phyloP scores from a whole-genome alignment of 1,140 invertebrate genomes.

The Atta cephalotes region DNA sequence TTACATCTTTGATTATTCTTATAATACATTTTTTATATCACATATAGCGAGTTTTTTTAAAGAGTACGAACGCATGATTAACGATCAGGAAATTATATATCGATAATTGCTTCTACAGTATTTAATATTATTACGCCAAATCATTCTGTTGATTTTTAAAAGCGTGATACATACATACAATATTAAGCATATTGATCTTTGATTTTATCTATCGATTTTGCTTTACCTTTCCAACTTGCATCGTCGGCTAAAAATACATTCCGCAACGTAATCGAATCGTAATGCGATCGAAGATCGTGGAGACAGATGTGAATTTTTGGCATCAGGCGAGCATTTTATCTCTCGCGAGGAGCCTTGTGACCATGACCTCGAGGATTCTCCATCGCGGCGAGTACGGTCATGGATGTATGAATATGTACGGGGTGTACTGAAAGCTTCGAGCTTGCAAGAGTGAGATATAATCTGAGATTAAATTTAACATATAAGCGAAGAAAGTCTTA shows the following conservation, averaged over 20 bases:
- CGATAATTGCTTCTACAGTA: background rate
- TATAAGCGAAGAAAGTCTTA: too few relatives aligned
- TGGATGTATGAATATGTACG: constrained; percentile 39
- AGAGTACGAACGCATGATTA: background rate
- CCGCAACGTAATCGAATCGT: background rate
- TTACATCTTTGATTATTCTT: background rate
- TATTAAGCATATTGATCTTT: background rate
- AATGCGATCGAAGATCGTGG: constrained; percentile 29
- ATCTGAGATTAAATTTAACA: background rate
- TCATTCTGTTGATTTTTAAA: constrained; percentile 4
- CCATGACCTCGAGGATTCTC: constrained; percentile 73
- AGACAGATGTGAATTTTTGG: constrained; percentile 34
- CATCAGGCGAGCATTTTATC: background rate
- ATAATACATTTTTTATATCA: background rate
- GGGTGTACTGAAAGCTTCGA: constrained; percentile 20
- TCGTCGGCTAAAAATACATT: constrained; percentile 38
- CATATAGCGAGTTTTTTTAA: background rate
- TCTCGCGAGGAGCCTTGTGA: constrained; percentile 59
- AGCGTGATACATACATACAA: background rate
- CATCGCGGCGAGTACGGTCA: constrained; percentile 17
- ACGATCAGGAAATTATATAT: background rate
- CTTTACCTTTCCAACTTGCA: constrained; percentile 19
- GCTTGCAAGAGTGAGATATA: background rate
- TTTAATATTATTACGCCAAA: background rate
- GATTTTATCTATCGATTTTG: background rate